phyloP scores from a whole-genome alignment of 2,888 invertebrate genomes.

The Apamea sordens region DNA sequence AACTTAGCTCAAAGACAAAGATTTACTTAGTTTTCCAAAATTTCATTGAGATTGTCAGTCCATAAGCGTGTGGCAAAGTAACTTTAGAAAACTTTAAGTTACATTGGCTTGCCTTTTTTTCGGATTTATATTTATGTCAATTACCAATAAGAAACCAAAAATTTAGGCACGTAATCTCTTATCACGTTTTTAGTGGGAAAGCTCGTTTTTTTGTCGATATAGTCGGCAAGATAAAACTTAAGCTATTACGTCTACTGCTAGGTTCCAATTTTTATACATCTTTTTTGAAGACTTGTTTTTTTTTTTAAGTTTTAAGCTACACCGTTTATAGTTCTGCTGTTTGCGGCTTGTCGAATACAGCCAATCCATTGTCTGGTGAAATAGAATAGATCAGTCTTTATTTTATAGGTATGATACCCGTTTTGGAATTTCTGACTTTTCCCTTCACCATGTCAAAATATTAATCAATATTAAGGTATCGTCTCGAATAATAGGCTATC shows the following conservation, averaged over 20 bases:
- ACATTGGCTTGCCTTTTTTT: not conserved
- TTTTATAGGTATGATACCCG: not conserved
- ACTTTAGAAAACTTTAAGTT: not conserved
- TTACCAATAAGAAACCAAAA: not conserved
- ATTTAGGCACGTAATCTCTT: not conserved
- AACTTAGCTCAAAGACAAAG: too few species aligned
- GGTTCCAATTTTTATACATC: too few species aligned
- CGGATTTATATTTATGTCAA: not conserved
- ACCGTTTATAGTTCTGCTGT: not conserved
- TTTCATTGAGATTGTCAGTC: too few species aligned
- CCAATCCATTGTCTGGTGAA: not conserved
- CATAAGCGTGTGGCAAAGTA: not conserved
- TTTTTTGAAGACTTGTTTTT: not conserved
- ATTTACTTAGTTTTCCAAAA: too few species aligned
- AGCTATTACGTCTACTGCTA: too few species aligned
- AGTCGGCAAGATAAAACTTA: not conserved
- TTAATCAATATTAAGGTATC: not conserved
- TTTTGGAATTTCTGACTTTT: not conserved
- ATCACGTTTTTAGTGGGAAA: too few species aligned
- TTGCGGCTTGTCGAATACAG: not conserved
- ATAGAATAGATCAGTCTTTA: not conserved
- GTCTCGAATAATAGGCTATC: too few species aligned
- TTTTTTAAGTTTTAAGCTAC: not conserved
- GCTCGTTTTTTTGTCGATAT: too few species aligned
- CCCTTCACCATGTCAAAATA: not conserved